Conservation (phyloP, 2,113 vertebrate genomes). For the Catharus minimus region DNA sequence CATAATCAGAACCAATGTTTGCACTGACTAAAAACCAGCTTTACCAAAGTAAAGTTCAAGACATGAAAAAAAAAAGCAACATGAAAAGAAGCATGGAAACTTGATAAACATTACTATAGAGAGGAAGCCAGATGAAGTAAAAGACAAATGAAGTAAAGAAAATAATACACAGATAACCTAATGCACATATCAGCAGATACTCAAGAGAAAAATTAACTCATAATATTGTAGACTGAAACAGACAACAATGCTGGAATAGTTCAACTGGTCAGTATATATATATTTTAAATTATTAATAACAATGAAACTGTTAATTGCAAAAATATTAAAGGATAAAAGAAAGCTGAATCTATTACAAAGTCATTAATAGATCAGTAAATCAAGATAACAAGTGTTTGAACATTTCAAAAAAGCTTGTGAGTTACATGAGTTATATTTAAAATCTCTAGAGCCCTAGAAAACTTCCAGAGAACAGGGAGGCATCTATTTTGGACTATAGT, state of each 20-base stretch:
- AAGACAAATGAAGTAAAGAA: background rate
- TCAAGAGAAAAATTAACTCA: background rate
- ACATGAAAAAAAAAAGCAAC: background rate
- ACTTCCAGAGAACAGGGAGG: background rate
- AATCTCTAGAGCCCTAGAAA: background rate
- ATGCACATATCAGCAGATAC: background rate
- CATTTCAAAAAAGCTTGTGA: background rate
- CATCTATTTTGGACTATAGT: background rate
- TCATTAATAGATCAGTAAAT: background rate
- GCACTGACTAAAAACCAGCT: background rate
- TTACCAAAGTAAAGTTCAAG: background rate
- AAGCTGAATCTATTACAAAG: background rate
- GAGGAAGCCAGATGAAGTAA: background rate
- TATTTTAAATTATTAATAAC: background rate
- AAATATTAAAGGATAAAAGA: background rate
- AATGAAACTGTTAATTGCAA: background rate
- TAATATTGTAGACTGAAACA: background rate
- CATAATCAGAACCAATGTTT: background rate
- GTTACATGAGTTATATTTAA: background rate
- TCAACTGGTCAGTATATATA: background rate
- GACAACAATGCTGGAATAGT: background rate
- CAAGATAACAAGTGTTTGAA: background rate
- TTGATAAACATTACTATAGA: background rate
- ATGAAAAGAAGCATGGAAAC: background rate
- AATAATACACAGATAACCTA: background rate